These are phyloP conservation scores for Lepilemur septentrionalis DNA, from an alignment of 2,797 vertebrate genomes.

Conservation along the genomic window DNA sequence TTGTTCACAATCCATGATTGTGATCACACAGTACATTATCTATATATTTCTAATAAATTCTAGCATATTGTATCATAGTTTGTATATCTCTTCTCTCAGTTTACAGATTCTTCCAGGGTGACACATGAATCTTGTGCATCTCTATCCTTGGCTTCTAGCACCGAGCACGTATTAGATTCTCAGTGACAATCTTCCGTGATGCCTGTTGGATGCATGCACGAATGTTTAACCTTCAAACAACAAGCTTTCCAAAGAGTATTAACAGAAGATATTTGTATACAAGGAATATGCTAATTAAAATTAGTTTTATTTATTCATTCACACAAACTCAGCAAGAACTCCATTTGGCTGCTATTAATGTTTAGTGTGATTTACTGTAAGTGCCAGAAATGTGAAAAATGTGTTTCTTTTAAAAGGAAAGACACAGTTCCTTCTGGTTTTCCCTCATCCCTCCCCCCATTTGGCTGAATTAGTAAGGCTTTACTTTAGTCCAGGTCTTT, in stretches of 20 bases:
- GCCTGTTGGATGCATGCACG: conserved; percentile 19
- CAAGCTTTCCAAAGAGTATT: conserved; percentile 62
- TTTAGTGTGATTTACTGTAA: conserved; percentile 68
- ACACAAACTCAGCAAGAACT: conserved; percentile 73
- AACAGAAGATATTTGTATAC: conserved; percentile 69
- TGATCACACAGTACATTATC: not conserved
- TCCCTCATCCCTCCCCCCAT: not conserved
- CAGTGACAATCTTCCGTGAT: not conserved
- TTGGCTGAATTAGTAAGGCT: conserved; percentile 51
- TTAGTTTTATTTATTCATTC: conserved; percentile 80
- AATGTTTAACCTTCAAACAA: conserved; percentile 75
- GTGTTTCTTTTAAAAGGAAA: conserved; percentile 64
- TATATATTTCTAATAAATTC: not conserved
- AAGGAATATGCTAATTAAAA: conserved; percentile 76
- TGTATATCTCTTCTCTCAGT: not conserved
- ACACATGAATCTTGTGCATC: not conserved
- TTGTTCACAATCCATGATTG: not conserved
- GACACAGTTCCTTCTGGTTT: conserved; percentile 23
- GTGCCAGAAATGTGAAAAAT: conserved; percentile 55
- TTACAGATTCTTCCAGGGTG: not conserved
- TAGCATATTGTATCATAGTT: not conserved
- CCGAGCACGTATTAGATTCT: not conserved
- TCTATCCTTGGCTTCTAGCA: not conserved
- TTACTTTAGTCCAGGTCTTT: conserved; percentile 3
- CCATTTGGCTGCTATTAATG: conserved; percentile 72